phyloP scores from a whole-genome alignment of 2,888 invertebrate species.

The Augiades crinisus region DNA sequence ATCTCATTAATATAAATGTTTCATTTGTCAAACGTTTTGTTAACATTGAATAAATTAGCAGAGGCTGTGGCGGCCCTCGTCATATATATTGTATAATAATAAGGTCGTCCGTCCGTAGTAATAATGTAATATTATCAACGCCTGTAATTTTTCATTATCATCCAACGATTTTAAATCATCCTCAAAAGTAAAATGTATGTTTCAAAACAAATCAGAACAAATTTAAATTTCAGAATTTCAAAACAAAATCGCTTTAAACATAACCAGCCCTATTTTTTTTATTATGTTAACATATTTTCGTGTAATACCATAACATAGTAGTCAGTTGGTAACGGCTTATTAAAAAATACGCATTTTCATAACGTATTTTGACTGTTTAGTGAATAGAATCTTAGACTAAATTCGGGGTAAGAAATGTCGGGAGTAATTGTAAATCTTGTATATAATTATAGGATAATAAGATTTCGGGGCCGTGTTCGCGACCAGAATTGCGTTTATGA shows the following conservation, averaged over 20 bases:
- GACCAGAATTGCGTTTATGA: background rate
- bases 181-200: background rate
- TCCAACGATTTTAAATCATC: too few relatives aligned
- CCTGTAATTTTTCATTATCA: background rate
- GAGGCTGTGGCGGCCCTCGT: conserved; percentile 11
- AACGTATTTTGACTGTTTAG: background rate
- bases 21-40: conserved; percentile 7
- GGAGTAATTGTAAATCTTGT: background rate
- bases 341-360: background rate
- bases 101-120: conserved; percentile 52
- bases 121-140: conserved; percentile 4
- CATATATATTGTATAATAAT: conserved; percentile 23
- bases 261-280: too few relatives aligned
- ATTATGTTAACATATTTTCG: too few relatives aligned
- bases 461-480: background rate
- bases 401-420: background rate
- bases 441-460: background rate
- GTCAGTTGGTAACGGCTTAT: background rate
- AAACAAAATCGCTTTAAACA: too few relatives aligned
- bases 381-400: background rate
- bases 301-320: too few relatives aligned
- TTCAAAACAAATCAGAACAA: background rate
- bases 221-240: too few relatives aligned
- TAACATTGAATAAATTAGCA: background rate
- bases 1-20: conserved; percentile 64